phyloP scores from a whole-genome alignment of 1,140 invertebrate genomes.

The Drosophila seguyi region DNA sequence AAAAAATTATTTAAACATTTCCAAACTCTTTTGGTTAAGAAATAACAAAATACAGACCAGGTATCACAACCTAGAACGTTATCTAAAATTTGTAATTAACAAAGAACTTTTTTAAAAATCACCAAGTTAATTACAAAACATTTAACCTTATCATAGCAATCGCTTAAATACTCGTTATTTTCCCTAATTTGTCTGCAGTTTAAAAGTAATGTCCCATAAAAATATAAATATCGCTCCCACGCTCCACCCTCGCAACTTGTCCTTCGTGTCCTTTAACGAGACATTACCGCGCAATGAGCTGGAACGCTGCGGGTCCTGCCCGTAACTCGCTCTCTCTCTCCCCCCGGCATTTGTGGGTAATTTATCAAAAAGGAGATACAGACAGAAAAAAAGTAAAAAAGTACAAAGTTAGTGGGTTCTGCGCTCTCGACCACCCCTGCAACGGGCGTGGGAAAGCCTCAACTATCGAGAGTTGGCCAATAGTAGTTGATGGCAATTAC shows the following conservation, averaged over 20 bases:
- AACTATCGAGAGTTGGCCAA: constrained; percentile 21
- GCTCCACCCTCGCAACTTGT: constrained; percentile 36
- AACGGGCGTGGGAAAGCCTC: constrained; percentile 60
- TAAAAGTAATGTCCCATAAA: constrained; percentile 37
- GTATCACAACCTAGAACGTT: background rate
- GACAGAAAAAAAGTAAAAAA: constrained; percentile 2
- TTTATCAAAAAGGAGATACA: constrained; percentile 56
- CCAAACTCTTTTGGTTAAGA: too few species aligned
- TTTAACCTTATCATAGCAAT: constrained; percentile 12
- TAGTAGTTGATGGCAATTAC: constrained; percentile 64
- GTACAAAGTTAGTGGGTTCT: constrained; percentile 30
- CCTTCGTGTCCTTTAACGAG: constrained; percentile 57
- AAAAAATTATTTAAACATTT: background rate
- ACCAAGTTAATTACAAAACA: constrained; percentile 26
- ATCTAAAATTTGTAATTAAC: background rate
- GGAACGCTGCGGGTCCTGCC: constrained; percentile 47
- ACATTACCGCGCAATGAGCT: constrained; percentile 67
- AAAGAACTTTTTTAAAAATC: background rate
- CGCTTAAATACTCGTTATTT: constrained; percentile 1
- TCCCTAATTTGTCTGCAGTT: constrained; percentile 30
- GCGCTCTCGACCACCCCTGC: constrained; percentile 10
- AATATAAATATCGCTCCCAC: constrained; percentile 59
- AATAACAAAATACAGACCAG: background rate
- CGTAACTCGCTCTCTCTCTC: background rate
- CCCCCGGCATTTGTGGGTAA: constrained; percentile 62